These are phyloP conservation scores for Hydractinia symbiolongicarpus DNA, from an alignment of 30 jellyfish, hydroid and myxozoan genomes.

Conservation along the genomic window DNA sequence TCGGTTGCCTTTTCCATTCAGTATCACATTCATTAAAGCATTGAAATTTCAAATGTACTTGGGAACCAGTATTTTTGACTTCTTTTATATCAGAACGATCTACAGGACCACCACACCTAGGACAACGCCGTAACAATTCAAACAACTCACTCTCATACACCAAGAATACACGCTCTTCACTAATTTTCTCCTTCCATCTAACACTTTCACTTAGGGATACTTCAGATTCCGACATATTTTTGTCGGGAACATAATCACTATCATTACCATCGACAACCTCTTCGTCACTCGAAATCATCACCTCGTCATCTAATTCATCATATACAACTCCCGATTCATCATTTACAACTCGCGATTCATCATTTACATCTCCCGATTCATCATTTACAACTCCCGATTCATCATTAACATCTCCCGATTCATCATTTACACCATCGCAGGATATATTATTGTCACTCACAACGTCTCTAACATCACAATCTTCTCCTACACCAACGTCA, in stretches of 20 bases:
- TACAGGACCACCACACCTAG: slow-evolving; percentile 3
- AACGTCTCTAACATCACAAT: no score
- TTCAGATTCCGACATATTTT: not conserved
- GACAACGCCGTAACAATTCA: not conserved
- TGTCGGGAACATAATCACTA: not conserved
- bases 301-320: not conserved
- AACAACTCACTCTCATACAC: slow-evolving; percentile 1
- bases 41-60: not conserved
- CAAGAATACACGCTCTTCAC: not conserved
- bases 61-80: not conserved
- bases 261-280: slow-evolving; percentile 1
- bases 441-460: no score
- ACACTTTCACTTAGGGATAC: not conserved
- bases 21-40: not conserved
- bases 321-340: not conserved
- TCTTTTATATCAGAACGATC: slow-evolving; percentile 7
- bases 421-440: not conserved
- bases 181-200: not conserved
- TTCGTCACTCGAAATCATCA: not conserved
- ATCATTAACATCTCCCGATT: not conserved
- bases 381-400: not conserved
- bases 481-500: no score
- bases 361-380: not conserved
- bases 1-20: not conserved
- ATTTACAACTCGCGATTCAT: not conserved